Evolutionary conservation across 2,113 vertebrate species (phyloP).

Genomic region (Sclerurus mexicanus): DNA sequence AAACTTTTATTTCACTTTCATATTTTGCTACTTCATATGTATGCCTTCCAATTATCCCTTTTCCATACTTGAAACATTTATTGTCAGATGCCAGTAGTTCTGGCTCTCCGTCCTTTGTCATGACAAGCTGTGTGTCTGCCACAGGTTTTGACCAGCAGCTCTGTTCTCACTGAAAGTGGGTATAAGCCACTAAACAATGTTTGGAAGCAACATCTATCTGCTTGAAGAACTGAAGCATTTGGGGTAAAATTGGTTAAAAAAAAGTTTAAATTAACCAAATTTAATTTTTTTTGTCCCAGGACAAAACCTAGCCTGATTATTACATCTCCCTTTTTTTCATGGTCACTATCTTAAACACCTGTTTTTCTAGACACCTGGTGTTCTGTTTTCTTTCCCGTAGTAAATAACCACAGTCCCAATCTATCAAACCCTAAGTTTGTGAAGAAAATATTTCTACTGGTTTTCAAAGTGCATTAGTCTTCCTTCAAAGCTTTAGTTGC

Average conservation of each 20-base stretch:
- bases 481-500: background rate
- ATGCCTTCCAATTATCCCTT: background rate
- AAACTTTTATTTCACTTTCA: background rate
- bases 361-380: background rate
- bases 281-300: background rate
- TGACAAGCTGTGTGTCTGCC: background rate
- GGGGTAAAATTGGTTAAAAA: background rate
- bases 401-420: background rate
- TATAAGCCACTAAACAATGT: background rate
- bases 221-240: background rate
- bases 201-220: background rate
- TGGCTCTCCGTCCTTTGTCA: background rate
- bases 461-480: background rate
- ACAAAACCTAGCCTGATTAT: background rate
- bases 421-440: background rate
- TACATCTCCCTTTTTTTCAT: background rate
- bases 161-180: background rate
- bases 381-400: background rate
- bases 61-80: background rate
- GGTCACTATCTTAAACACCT: background rate
- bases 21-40: background rate
- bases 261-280: background rate
- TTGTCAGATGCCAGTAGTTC: background rate
- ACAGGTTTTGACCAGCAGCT: background rate
- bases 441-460: background rate